Conservation (phyloP, 2,888 invertebrate genomes). For the Branchinecta sandiegonensis region DNA sequence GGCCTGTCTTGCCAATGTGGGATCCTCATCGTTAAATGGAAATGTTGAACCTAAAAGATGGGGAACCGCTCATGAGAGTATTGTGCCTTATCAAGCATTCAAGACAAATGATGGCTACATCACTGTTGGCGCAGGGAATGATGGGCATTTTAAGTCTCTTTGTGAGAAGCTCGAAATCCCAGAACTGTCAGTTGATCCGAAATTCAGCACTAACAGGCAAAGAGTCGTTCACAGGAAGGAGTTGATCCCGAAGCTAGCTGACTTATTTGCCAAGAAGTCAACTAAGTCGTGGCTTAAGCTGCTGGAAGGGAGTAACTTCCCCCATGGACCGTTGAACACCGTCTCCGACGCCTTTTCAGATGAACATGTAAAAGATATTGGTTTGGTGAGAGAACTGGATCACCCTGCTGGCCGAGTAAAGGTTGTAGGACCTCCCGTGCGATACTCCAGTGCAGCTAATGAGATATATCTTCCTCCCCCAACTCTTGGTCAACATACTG, state of each 20-base stretch:
- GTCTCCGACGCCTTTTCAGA: conserved; percentile 73
- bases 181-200: conserved; percentile 45
- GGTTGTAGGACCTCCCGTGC: conserved; percentile 73
- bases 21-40: conserved; percentile 74
- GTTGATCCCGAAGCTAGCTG: conserved; percentile 47
- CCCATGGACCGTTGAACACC: conserved; percentile 77
- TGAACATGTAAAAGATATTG: conserved; percentile 57
- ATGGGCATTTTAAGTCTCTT: conserved; percentile 58
- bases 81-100: conserved; percentile 89
- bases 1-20: conserved; percentile 72
- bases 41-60: conserved; percentile 58
- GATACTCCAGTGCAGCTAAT: conserved; percentile 57
- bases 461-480: conserved; percentile 61
- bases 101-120: conserved; percentile 64
- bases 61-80: conserved; percentile 88
- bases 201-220: conserved; percentile 53
- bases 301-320: conserved; percentile 60
- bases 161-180: conserved; percentile 47
- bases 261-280: conserved; percentile 47
- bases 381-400: conserved; percentile 52
- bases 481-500: conserved; percentile 71
- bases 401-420: conserved; percentile 59
- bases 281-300: conserved; percentile 56
- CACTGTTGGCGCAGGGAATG: conserved; percentile 74
- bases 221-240: conserved; percentile 61